Evolutionary conservation across 2,797 vertebrate species (phyloP), one percentile per base, ranked within the genome.

Genomic region (Poeciliopsis gracilis): DNA sequence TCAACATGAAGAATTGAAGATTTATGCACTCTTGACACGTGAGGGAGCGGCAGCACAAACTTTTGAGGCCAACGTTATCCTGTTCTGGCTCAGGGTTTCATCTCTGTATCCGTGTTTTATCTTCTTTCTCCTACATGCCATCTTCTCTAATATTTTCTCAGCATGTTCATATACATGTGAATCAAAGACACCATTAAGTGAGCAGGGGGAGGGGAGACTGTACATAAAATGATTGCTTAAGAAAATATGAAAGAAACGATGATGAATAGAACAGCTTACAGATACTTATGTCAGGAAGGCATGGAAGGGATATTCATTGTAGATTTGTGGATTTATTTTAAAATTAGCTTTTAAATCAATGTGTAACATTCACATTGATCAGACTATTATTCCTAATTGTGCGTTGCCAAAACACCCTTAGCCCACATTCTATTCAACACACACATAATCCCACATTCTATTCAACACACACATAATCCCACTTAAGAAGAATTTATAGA

Each of bases 131-230:
- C 81, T 69, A 45, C 78, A 46, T 59, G 77, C 82, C 85, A 80
- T 86, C 36, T 23, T 49, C 1, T 72, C 61, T 86, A 85, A 85
- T 85, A 72, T 88, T 33, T 79, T 86, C 84, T 86, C 45, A 36
- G 57, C 82, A 66, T 76, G 77, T 82, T 85, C 46, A 25, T 47
- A 77, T 2, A 9, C 76, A 69, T 73, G 76, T 78, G 80, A 90
- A 88, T 89, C 75, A 85, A 86, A 85, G 80, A 79, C 77, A 85
- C 77, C 85, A 82, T 89, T 86, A 88, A 82, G 63, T 57, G 46
- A n/a, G 16, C 67, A 66, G 36, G 66, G 51, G 45, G 45, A 7
- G 36, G 72, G 70, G 16, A 5, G 11, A 36, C 33, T 67, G 20
- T 33, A 13, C 20, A 59, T 30, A 16, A 43, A 72, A 67, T 77